A percentile compares a stretch with the other conserved stretches of the same genome.
Evolutionary conservation across 1,140 invertebrate species (phyloP).

Genomic region (Drosophila lacteicornis): DNA sequence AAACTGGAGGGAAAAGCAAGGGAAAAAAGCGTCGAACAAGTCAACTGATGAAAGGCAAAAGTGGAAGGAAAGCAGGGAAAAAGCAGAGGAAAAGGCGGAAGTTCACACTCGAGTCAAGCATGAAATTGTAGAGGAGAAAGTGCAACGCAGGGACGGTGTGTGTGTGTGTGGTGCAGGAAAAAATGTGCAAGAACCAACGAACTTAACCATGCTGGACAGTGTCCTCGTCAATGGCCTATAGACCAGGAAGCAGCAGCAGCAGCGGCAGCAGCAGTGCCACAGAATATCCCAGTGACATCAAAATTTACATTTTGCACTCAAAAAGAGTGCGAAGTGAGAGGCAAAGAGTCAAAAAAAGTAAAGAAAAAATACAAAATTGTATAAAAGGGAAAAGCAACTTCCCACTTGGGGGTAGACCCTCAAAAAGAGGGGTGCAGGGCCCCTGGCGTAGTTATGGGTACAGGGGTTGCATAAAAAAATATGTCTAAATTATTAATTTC

Average conservation of each 20-base stretch:
- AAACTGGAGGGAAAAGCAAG: conserved; percentile 5
- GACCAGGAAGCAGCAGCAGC: conserved; percentile 5
- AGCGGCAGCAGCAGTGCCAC: conserved; percentile 16
- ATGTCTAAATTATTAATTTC: too few species aligned
- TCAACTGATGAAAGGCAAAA: conserved; percentile 35
- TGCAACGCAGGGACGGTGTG: conserved; percentile 19
- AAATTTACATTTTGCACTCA: conserved; percentile 65
- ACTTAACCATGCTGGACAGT: conserved; percentile 43
- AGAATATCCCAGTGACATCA: conserved; percentile 59
- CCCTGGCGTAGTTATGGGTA: background rate
- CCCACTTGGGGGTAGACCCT: conserved; percentile 1
- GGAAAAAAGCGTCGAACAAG: conserved; percentile 23
- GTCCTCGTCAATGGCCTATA: conserved; percentile 51
- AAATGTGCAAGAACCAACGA: conserved; percentile 30
- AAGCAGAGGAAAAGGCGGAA: conserved; percentile 9
- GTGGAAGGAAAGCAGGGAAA: conserved; percentile 1
- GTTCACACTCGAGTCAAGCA: conserved; percentile 44
- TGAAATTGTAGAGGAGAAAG: conserved; percentile 59
- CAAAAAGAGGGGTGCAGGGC: background rate
- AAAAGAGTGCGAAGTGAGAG: conserved; percentile 31
- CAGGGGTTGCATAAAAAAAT: background rate
- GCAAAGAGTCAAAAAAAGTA: conserved; percentile 4
- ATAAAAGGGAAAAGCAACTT: conserved; percentile 42
- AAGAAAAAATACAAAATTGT: conserved; percentile 32
- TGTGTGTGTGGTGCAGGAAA: background rate